Percentiles rank a stretch among this genome's conserved stretches.
Evolutionary conservation across 2,888 invertebrate genomes (phyloP).

Genomic region (Epinotia demarniana): DNA sequence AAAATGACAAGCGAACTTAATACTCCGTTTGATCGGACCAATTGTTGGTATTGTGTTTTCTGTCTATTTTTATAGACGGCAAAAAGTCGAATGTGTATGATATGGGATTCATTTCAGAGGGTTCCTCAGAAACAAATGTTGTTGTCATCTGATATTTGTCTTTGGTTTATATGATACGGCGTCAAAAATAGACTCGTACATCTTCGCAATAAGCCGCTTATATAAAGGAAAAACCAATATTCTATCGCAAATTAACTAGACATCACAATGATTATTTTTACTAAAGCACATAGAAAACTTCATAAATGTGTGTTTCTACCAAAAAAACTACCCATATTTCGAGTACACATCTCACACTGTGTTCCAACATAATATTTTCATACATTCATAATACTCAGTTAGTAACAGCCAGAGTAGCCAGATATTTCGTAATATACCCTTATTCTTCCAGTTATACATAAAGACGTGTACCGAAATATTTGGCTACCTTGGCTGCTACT

Average conservation of each 20-base stretch:
- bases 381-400: no score
- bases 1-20: constrained; percentile 84
- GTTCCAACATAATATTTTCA: no score
- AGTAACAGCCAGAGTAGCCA: no score
- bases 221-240: not conserved
- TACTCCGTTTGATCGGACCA: constrained; percentile 84
- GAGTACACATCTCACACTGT: no score
- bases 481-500: no score
- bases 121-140: constrained; percentile 23
- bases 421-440: no score
- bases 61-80: constrained; percentile 76
- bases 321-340: no score
- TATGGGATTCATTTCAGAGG: constrained; percentile 24
- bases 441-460: no score
- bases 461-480: no score
- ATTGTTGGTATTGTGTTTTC: constrained; percentile 82
- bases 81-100: constrained; percentile 56
- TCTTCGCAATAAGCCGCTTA: not conserved
- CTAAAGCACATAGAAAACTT: not conserved
- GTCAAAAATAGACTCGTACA: not conserved
- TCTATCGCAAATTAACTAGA: no score
- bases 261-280: not conserved
- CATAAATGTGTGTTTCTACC: no score
- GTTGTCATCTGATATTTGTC: not conserved
- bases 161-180: constrained; percentile 2